A percentile compares a stretch with the other conserved stretches of the same genome.
Evolutionary conservation across 2,888 invertebrate genomes (phyloP).

Genomic region (Oscheius sp.): DNA sequence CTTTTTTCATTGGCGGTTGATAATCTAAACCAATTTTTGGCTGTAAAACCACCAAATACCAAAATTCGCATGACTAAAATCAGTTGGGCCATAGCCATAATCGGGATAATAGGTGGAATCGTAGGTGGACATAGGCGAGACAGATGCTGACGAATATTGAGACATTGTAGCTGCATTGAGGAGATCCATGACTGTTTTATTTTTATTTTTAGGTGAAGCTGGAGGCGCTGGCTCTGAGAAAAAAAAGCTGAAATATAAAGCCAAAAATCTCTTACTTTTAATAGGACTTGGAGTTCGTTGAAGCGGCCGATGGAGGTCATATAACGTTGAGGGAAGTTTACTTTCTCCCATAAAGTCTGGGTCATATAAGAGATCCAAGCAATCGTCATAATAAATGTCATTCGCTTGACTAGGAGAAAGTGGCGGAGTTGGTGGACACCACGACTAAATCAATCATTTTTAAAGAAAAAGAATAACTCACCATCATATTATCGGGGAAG

Average conservation of each 20-base stretch:
- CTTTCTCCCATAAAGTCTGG: constrained; percentile 52
- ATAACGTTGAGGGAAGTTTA: constrained; percentile 39
- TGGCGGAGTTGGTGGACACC: constrained; percentile 96
- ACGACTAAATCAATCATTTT: constrained; percentile 78
- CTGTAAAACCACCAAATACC: background rate
- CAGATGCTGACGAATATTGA: background rate
- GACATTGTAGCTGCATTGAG: constrained; percentile 14
- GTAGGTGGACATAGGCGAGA: background rate
- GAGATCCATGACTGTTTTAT: constrained; percentile 6
- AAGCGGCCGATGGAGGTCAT: constrained; percentile 48
- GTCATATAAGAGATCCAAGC: constrained; percentile 83
- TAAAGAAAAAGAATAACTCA: constrained; percentile 22
- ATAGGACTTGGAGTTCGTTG: constrained; percentile 31
- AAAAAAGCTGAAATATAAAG: background rate
- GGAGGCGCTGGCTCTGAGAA: background rate
- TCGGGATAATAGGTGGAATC: background rate
- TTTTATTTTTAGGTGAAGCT: background rate
- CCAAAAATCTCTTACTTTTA: constrained; percentile 16
- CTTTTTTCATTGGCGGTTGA: background rate
- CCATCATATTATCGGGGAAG: constrained; percentile 39
- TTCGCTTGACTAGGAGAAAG: constrained; percentile 78
- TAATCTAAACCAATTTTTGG: background rate
- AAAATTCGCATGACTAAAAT: background rate
- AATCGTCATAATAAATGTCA: constrained; percentile 88
- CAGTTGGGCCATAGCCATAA: background rate